phyloP scores from a whole-genome alignment of 2,113 vertebrate genomes.

The Xyliphius kryptos region DNA sequence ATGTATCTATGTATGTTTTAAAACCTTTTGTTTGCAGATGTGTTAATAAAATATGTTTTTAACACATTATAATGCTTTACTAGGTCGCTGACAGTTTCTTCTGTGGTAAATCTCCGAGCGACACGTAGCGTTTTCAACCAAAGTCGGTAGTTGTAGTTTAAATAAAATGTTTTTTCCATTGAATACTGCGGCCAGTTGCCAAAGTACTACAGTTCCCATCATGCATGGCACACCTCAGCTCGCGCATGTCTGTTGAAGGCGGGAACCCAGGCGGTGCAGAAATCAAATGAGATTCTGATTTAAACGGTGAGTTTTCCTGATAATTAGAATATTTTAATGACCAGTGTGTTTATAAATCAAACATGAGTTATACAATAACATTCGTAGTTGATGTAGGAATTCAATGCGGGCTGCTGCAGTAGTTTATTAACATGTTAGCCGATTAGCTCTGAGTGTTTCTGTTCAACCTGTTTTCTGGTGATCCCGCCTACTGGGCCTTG shows the following conservation, averaged over 20 bases:
- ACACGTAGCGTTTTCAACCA: slow-evolving; percentile 49
- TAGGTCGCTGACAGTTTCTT: too few species aligned
- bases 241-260: slow-evolving; percentile 18
- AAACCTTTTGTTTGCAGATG: too few species aligned
- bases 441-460: neutral
- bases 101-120: slow-evolving; percentile 10
- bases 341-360: too few species aligned
- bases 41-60: too few species aligned
- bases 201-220: slow-evolving; percentile 47
- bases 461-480: neutral
- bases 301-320: neutral
- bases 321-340: neutral
- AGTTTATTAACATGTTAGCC: neutral
- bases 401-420: neutral
- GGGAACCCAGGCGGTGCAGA: neutral
- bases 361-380: neutral
- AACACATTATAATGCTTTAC: too few species aligned
- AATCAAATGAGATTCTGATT: slow-evolving; percentile 3
- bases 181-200: too few species aligned
- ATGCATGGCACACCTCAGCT: slow-evolving; percentile 13
- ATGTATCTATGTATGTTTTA: too few species aligned
- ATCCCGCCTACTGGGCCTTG: neutral
- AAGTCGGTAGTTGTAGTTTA: slow-evolving; percentile 53
- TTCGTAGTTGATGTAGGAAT: neutral
- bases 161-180: neutral